Evolutionary conservation across 2,888 invertebrate species (phyloP).

Genomic region (Archips xylosteana): DNA sequence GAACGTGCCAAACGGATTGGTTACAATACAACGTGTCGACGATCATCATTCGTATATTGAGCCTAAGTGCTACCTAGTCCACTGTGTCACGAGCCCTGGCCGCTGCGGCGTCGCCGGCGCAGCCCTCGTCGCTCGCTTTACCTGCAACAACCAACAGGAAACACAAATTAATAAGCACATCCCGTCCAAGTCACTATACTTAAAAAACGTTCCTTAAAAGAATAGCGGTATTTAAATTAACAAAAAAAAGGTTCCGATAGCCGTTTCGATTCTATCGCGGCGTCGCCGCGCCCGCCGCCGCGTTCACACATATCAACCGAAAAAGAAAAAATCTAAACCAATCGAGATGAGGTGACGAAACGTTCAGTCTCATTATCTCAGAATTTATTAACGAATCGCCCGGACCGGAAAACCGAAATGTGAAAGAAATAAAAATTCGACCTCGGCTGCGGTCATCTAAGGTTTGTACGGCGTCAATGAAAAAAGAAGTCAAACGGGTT

Average conservation of each 20-base stretch:
- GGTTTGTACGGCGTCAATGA: slow-evolving; percentile 83
- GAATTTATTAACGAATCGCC: slow-evolving; percentile 85
- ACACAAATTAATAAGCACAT: slow-evolving; percentile 43
- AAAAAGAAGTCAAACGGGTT: slow-evolving; percentile 84
- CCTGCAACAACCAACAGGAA: slow-evolving; percentile 72
- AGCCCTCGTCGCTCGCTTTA: slow-evolving; percentile 73
- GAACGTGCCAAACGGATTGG: slow-evolving; percentile 61
- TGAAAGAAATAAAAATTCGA: slow-evolving; percentile 85
- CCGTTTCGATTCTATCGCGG: slow-evolving; percentile 76
- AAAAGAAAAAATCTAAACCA: slow-evolving; percentile 79
- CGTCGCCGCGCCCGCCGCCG: slow-evolving; percentile 72
- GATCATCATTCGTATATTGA: slow-evolving; percentile 56
- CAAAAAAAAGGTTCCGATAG: slow-evolving; percentile 77
- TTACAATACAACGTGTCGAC: slow-evolving; percentile 47
- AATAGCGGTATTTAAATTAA: slow-evolving; percentile 81
- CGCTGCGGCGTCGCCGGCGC: slow-evolving; percentile 61
- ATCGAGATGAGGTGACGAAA: slow-evolving; percentile 86
- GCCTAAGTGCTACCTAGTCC: slow-evolving; percentile 55
- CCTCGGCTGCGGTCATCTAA: slow-evolving; percentile 84
- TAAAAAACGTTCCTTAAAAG: slow-evolving; percentile 67
- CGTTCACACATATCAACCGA: slow-evolving; percentile 81
- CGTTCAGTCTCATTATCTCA: slow-evolving; percentile 86
- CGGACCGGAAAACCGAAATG: slow-evolving; percentile 85
- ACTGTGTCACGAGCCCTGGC: slow-evolving; percentile 14
- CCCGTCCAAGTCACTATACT: slow-evolving; percentile 45